Conservation (phyloP, 2,113 vertebrate species). For the Excalfactoria chinensis region DNA sequence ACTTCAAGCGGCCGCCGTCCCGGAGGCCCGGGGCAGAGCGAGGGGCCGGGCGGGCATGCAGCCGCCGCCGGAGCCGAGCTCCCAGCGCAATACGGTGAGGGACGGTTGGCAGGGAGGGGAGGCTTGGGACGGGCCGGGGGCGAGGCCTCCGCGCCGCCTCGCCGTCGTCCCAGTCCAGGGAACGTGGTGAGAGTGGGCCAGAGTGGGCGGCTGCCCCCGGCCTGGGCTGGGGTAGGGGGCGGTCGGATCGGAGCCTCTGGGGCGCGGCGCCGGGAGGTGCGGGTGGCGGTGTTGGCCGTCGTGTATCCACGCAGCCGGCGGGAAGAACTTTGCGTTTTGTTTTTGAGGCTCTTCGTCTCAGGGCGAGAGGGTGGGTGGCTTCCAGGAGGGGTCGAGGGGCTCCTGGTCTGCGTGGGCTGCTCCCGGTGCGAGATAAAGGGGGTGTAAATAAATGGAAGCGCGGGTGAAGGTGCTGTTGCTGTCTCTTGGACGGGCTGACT, state of each 20-base stretch:
- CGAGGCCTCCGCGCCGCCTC: too few species aligned
- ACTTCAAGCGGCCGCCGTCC: background rate
- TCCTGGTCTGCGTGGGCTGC: background rate
- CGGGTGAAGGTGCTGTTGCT: background rate
- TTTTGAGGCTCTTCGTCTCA: background rate
- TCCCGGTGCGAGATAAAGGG: background rate
- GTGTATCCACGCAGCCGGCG: constrained; percentile 1
- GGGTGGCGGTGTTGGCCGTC: background rate
- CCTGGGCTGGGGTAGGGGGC: too few species aligned
- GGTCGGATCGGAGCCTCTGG: background rate
- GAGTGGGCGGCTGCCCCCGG: too few species aligned
- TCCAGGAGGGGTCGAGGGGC: background rate
- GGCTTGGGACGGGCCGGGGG: background rate
- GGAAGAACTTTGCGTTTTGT: constrained; percentile 43
- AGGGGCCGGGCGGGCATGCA: constrained; percentile 16
- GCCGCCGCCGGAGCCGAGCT: constrained; percentile 4
- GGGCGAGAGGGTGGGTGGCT: background rate
- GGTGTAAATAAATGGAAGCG: background rate
- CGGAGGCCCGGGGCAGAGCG: background rate
- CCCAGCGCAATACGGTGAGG: constrained; percentile 43
- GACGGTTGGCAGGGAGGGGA: background rate
- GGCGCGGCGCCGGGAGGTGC: background rate
- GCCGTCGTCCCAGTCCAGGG: too few species aligned
- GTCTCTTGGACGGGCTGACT: background rate
- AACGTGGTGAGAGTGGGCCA: too few species aligned